Conservation (phyloP, 2,113 vertebrate species). For the Campylorhamphus procurvoides region DNA sequence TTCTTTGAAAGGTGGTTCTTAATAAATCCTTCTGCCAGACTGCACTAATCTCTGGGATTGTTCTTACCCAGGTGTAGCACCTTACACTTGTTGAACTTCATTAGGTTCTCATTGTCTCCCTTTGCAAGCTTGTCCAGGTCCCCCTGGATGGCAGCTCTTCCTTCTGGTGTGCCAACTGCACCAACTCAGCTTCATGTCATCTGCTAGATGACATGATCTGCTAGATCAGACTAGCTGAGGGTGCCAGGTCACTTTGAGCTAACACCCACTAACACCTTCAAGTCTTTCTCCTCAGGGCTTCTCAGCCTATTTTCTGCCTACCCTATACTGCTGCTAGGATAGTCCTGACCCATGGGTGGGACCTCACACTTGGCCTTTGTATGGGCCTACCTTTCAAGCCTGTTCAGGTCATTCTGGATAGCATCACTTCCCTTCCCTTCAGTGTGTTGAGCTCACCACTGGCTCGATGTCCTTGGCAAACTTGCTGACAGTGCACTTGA, state of each 20-base stretch:
- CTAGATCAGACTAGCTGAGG: background rate
- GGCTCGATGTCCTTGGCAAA: background rate
- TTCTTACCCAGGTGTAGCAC: background rate
- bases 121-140: background rate
- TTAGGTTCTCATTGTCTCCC: rapidly evolving
- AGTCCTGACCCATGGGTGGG: background rate
- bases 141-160: background rate
- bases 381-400: no score
- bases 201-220: background rate
- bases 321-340: background rate
- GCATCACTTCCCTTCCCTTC: background rate
- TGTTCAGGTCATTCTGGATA: background rate
- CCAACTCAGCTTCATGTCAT: background rate
- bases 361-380: background rate
- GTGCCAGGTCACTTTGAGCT: background rate
- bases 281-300: background rate
- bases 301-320: background rate
- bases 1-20: background rate
- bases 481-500: background rate
- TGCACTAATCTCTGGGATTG: background rate
- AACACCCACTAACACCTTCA: background rate
- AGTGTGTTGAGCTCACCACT: no score
- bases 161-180: background rate
- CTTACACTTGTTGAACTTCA: background rate
- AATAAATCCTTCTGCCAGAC: background rate